Evolutionary conservation across 2,797 vertebrate species (phyloP).

Genomic region (Pseudocheirus occidentalis): DNA sequence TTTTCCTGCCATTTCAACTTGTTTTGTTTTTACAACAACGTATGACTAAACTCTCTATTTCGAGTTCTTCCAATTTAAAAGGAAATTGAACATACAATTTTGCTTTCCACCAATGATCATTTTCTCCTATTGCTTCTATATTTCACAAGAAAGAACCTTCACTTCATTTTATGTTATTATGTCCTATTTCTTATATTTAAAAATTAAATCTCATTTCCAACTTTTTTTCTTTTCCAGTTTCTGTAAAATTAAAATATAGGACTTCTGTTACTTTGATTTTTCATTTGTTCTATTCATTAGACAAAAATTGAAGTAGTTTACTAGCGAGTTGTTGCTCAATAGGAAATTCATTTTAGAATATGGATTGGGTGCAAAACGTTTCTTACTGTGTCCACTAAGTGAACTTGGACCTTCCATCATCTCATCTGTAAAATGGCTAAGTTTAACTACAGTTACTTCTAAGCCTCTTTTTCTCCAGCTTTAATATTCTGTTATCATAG

Average conservation of each 20-base stretch:
- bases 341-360: background rate
- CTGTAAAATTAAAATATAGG: background rate
- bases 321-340: background rate
- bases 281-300: background rate
- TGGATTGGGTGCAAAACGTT: background rate
- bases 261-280: background rate
- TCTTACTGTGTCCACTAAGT: background rate
- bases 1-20: background rate
- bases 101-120: background rate
- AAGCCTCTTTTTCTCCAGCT: background rate
- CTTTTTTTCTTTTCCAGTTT: background rate
- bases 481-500: background rate
- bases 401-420: background rate
- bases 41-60: background rate
- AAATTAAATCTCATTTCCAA: background rate
- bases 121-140: background rate
- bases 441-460: background rate
- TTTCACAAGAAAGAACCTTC: background rate
- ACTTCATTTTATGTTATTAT: background rate
- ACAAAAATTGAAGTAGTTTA: background rate
- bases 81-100: background rate
- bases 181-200: background rate
- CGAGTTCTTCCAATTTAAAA: background rate
- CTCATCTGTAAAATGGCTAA: background rate
- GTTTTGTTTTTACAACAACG: background rate